A percentile compares a stretch with the other conserved stretches of the same genome.
Evolutionary conservation across 2,797 vertebrate species (phyloP).

Genomic region (Crenichthys baileyi): DNA sequence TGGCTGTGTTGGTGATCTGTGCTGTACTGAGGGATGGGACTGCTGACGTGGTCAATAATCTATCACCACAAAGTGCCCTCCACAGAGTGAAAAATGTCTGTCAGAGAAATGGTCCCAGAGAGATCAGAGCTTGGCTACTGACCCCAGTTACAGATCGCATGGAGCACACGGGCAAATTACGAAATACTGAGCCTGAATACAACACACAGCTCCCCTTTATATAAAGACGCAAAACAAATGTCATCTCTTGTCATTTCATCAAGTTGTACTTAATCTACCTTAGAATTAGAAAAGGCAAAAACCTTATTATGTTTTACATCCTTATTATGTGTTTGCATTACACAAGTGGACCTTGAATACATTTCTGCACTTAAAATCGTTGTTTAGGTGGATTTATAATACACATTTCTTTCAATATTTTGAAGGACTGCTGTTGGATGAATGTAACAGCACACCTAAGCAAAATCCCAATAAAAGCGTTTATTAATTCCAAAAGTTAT

Average conservation of each 20-base stretch:
- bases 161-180: constrained; percentile 1
- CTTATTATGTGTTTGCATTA: not conserved
- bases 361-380: not conserved
- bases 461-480: too few relatives aligned
- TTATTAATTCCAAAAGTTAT: not conserved
- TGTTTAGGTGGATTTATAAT: not conserved
- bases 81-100: constrained; percentile 86
- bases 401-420: not conserved
- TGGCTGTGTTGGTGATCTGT: constrained; percentile 59
- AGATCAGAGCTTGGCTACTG: constrained; percentile 81
- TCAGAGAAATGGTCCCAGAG: constrained; percentile 81
- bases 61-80: constrained; percentile 81
- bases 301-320: not conserved
- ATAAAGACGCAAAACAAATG: constrained; percentile 7
- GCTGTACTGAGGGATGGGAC: constrained; percentile 76
- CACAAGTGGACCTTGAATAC: not conserved
- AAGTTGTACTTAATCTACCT: not conserved
- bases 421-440: not conserved
- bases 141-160: constrained; percentile 60
- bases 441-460: not conserved
- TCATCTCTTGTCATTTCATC: constrained; percentile 5
- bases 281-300: not conserved
- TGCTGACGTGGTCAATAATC: constrained; percentile 87
- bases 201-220: constrained; percentile 26
- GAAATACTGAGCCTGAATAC: constrained; percentile 28